Base-by-base conservation (phyloP, 2,113 vertebrate genomes). In the Hypomesus transpacificus region DNA sequence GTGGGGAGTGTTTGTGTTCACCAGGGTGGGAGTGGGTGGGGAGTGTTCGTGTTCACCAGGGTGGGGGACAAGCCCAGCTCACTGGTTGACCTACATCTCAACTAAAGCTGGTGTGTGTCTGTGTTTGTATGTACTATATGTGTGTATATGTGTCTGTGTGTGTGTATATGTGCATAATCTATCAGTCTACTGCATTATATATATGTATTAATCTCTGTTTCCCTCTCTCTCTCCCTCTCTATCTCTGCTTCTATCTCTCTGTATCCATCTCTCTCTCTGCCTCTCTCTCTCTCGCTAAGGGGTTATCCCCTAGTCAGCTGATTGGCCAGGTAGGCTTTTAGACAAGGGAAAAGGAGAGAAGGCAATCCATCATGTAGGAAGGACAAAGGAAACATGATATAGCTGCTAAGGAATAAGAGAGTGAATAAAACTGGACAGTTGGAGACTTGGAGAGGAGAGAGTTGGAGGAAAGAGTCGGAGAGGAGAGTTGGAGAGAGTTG, bases 51-150 rank as follows among this genome's bases (percentile, higher is more conserved):
- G 59, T 71, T 68, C 65, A 66, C 69, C 51, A 26, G 53, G 54
- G n/a, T 57, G 8, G 54, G 20, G 64, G 17, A 59, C 20, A 22
- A 21, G 16, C 57, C 39, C 28, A 39, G 21, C 56, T 59, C 57
- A 18, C 26, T 39, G 24, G 16, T 6, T 85, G 82, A 85, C 82
- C 79, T 84, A 85, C 68, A 86, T 85, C 77, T 81, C 52, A 66
- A 14, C 73, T 68, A 14, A 14, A 21, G 24, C 21, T 22, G 21
- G 17, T 46, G 64, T 66, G 64, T 66, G 65, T 66, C 50, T 61
- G 56, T 61, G 31, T 60, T 57, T 66, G 63, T 66, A 39, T 50
- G 34, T n/a, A 34, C 31, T 46, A 24, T 46, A 31, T 65, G 31
- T 46, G 64, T 66, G 64, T 66, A 39, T 66, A 26, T 61, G 31